A percentile compares a stretch with the other conserved stretches of the same genome.
phyloP scores from a whole-genome alignment of 2,797 vertebrate species.

The Lithobates sylvaticus region DNA sequence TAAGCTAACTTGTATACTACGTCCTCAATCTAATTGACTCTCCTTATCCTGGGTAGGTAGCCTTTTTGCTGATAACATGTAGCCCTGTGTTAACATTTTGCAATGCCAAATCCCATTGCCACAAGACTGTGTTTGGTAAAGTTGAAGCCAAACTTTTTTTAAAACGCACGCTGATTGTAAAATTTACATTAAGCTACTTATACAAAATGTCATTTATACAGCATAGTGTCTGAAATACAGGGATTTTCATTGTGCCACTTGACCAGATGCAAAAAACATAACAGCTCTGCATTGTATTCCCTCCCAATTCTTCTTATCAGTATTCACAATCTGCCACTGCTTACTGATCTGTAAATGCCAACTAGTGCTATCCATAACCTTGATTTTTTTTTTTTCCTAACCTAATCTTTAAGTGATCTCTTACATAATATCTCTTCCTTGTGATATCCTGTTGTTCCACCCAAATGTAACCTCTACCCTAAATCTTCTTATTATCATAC shows the following conservation, averaged over 20 bases:
- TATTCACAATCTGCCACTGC: slow-evolving; percentile 50
- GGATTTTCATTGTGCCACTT: neutral
- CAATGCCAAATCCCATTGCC: too few species aligned
- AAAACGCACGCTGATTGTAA: too few species aligned
- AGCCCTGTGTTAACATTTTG: too few species aligned
- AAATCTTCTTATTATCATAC: slow-evolving; percentile 38
- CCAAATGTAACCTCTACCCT: slow-evolving; percentile 35
- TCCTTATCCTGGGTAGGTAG: too few species aligned
- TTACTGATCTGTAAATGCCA: slow-evolving; percentile 55
- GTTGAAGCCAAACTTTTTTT: too few species aligned
- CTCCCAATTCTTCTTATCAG: slow-evolving; percentile 37
- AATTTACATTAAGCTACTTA: too few species aligned
- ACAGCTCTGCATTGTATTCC: slow-evolving; percentile 37
- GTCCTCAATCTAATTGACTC: too few species aligned
- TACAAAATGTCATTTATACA: too few species aligned
- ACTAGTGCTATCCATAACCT: slow-evolving; percentile 40
- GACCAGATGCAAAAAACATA: neutral
- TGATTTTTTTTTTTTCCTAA: slow-evolving; percentile 34
- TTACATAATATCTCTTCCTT: slow-evolving; percentile 31
- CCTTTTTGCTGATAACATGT: too few species aligned
- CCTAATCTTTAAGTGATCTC: slow-evolving; percentile 40
- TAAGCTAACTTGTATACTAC: too few species aligned
- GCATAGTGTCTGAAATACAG: neutral
- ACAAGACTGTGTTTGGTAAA: too few species aligned
- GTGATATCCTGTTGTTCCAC: slow-evolving; percentile 29